These are phyloP conservation scores for Unio delphinus DNA, from an alignment of 2,888 invertebrate species.

Conservation along the genomic window DNA sequence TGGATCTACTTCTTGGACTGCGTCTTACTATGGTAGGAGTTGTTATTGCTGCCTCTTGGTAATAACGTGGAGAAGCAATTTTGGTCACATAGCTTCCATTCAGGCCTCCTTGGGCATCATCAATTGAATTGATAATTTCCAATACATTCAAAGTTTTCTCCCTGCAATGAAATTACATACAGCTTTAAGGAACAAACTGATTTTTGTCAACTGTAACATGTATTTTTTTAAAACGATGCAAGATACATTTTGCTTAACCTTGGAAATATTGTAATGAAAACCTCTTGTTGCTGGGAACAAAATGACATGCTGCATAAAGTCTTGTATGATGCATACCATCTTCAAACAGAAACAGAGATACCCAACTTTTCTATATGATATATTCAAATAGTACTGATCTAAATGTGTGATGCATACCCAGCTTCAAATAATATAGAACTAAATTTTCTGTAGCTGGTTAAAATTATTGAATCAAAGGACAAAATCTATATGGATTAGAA, in stretches of 20 bases:
- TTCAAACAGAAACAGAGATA: no score
- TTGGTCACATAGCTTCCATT: no score
- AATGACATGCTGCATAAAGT: no score
- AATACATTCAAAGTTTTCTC: slow-evolving; percentile 52
- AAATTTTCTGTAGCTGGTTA: no score
- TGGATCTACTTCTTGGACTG: slow-evolving; percentile 4
- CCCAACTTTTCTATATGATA: no score
- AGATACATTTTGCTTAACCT: neutral
- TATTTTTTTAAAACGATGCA: neutral
- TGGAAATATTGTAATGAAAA: neutral
- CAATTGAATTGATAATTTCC: slow-evolving; percentile 51
- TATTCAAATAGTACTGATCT: no score
- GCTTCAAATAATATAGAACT: no score
- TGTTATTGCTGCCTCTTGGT: slow-evolving; percentile 3
- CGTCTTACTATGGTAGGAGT: slow-evolving; percentile 4
- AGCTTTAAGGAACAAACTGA: neutral
- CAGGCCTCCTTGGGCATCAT: slow-evolving; percentile 15
- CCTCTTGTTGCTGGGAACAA: neutral
- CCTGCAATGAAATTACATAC: slow-evolving; percentile 21
- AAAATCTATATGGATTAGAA: no score
- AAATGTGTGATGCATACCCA: no score
- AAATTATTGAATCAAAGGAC: no score
- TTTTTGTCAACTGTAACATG: neutral
- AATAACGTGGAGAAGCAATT: no score
- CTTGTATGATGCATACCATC: no score